Conservation (phyloP, 2,888 invertebrate species). For the Oeneis ivallda region DNA sequence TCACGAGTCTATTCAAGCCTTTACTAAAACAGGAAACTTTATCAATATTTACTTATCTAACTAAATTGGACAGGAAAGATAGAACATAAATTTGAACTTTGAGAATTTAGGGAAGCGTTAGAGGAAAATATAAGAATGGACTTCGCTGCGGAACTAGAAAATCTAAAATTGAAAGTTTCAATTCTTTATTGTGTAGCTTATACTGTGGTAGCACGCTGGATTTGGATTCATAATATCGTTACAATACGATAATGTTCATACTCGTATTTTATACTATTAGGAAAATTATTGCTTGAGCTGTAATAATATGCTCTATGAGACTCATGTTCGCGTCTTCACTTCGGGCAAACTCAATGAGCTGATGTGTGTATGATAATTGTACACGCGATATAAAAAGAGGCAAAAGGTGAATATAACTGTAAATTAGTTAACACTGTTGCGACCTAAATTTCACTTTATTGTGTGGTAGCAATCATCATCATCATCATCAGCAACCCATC, state of each 20-base stretch:
- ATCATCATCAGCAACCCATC: no score
- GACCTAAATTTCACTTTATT: no score
- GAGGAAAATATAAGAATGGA: slow-evolving; percentile 14
- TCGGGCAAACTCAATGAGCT: no score
- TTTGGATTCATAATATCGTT: slow-evolving; percentile 1
- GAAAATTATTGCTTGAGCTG: background rate
- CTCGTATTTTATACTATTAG: background rate
- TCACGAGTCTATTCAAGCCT: background rate
- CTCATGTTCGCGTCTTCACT: background rate
- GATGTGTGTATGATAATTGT: no score
- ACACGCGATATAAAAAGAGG: no score
- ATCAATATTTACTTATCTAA: slow-evolving; percentile 45
- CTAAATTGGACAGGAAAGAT: slow-evolving; percentile 41
- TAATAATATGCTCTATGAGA: background rate
- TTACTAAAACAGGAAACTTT: slow-evolving; percentile 39
- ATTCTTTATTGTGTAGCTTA: slow-evolving; percentile 25
- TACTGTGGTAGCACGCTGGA: background rate
- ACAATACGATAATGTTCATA: background rate
- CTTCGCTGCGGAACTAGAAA: slow-evolving; percentile 21
- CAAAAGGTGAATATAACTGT: no score
- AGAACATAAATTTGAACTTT: slow-evolving; percentile 32
- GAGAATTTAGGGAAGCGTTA: slow-evolving; percentile 11
- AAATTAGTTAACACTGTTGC: no score
- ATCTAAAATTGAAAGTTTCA: slow-evolving; percentile 26
- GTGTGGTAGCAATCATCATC: no score